phyloP scores from a whole-genome alignment of 2,888 invertebrate species.

The Heteromurus nitidus region DNA sequence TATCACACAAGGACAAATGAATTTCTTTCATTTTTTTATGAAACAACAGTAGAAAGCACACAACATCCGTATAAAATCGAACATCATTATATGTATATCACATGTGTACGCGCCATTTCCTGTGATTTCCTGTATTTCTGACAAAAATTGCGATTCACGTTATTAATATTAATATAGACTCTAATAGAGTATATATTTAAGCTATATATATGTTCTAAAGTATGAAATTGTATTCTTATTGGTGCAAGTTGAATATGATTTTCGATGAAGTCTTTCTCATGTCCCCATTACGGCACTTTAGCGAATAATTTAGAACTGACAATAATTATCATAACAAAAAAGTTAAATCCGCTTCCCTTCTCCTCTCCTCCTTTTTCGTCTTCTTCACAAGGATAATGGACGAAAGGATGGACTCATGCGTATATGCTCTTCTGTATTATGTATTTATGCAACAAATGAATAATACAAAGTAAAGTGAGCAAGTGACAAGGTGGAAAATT shows the following conservation, averaged over 20 bases:
- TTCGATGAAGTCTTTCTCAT: constrained; percentile 63
- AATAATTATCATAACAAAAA: constrained; percentile 60
- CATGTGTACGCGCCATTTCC: constrained; percentile 33
- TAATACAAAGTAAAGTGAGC: constrained; percentile 53
- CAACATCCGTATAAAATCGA: too few relatives aligned
- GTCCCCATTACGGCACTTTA: constrained; percentile 59
- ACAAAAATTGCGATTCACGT: constrained; percentile 22
- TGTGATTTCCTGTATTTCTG: constrained; percentile 21
- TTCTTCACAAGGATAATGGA: constrained; percentile 46
- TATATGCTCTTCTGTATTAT: background rate
- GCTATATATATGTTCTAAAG: background rate
- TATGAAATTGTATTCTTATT: background rate
- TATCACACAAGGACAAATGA: too few relatives aligned
- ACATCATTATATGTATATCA: constrained; percentile 10
- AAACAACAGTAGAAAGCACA: too few relatives aligned
- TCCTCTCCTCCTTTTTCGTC: constrained; percentile 10
- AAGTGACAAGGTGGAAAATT: constrained; percentile 73
- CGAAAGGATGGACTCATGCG: constrained; percentile 20
- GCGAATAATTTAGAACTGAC: constrained; percentile 54
- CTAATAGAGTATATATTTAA: too few relatives aligned
- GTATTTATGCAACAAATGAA: constrained; percentile 40
- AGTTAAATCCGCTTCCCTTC: constrained; percentile 59
- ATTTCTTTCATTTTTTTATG: too few relatives aligned
- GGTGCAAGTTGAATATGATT: background rate
- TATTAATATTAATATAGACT: constrained; percentile 13